Evolutionary conservation across 2,888 invertebrate genomes (phyloP), one percentile per base, ranked within the genome.

Genomic region (Acleris holmiana): DNA sequence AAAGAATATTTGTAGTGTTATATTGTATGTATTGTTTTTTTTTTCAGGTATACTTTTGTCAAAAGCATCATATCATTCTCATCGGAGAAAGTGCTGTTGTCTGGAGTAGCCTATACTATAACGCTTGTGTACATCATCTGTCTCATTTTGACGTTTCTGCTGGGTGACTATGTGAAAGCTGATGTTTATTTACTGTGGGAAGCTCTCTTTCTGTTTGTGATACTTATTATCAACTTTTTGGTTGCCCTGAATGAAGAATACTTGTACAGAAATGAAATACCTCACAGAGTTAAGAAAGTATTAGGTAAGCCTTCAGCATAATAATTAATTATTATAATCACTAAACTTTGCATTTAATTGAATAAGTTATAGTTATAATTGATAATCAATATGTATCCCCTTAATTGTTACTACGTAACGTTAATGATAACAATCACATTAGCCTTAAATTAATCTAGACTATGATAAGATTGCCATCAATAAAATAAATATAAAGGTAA

Each of bases 201-300:
- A 76, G 91, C 92, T 61, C 71, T 89, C 23, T 88, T 91, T 68
- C 75, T 93, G 57, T 87, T 91, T 76, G 73, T 87, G 17, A 86
- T 92, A 75, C 75, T 92, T 67, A 72, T 89, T 47, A 75, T 89
- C 59, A 93, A 93, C 72, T 90, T 92, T 70, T 68, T 88, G 55
- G 79, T 93, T 69, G 90, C 92, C 46, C 86, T 86, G 64, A 91
- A 91, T 77, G 93, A 93, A 77, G 90, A 93, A 71, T 88, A 88
- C 73, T 79, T 90, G 69, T 85, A 88, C 65, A 83, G 85, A 71
- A 89, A 93, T 76, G 94, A 94, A 86, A 91, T 94, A 77, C 93
- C 94, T 67, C 89, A 90, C 74, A 85, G 93, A 80, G 87, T 91
- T 59, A 81, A 75, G 47, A 90, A 92, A 78, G 92, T 93, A 47